phyloP scores from a whole-genome alignment of 2,113 vertebrate genomes.

The Tachycineta bicolor region DNA sequence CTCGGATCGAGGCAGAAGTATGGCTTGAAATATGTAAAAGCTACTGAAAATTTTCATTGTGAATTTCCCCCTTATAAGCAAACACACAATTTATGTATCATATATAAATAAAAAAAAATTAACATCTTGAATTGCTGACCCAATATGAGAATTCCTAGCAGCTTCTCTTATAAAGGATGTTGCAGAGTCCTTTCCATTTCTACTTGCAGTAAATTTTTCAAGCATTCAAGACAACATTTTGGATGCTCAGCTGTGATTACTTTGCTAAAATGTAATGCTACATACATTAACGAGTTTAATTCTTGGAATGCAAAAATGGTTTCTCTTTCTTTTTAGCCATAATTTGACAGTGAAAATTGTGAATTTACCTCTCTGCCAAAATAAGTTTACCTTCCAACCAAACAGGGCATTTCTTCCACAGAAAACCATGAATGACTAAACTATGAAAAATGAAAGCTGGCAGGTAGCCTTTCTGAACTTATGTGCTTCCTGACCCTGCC shows the following conservation, averaged over 20 bases:
- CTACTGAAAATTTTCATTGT: background rate
- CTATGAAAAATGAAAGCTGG: conserved; percentile 55
- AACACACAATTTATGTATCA: background rate
- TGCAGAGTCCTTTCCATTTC: conserved; percentile 30
- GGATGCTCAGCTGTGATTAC: conserved; percentile 69
- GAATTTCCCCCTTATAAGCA: background rate
- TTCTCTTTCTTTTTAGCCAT: conserved; percentile 69
- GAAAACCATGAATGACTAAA: conserved; percentile 61
- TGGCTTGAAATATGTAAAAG: background rate
- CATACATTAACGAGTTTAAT: conserved; percentile 73
- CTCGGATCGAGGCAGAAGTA: background rate
- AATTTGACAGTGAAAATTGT: conserved; percentile 59
- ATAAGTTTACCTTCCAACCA: conserved; percentile 65
- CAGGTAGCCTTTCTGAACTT: conserved; percentile 50
- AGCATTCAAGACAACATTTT: conserved; percentile 62
- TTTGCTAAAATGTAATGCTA: conserved; percentile 71
- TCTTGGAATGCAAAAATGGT: conserved; percentile 65
- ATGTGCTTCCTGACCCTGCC: conserved; percentile 44
- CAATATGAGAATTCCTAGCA: conserved; percentile 14
- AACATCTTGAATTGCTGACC: conserved; percentile 32
- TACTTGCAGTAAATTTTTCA: conserved; percentile 48
- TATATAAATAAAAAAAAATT: background rate
- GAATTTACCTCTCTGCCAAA: conserved; percentile 67
- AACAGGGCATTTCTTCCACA: conserved; percentile 50
- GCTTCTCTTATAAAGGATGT: conserved; percentile 8